Conservation (phyloP, 2,113 vertebrate species). For the Irena cyanogastra region DNA sequence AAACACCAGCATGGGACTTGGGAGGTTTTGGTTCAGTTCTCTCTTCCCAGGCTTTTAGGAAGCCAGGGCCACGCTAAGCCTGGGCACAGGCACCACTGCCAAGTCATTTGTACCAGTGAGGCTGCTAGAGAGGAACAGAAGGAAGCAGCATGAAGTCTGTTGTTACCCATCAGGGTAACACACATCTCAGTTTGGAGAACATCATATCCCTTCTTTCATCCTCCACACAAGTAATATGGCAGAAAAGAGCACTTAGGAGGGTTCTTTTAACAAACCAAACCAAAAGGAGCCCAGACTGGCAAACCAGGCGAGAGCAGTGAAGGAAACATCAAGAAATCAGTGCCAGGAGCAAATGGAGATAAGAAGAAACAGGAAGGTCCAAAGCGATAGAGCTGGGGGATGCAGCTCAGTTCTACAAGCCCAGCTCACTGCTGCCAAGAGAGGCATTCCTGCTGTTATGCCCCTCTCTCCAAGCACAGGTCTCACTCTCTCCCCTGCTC, state of each 20-base stretch:
- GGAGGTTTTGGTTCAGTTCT: neutral
- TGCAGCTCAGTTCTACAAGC: neutral
- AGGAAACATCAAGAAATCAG: neutral
- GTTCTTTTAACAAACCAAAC: neutral
- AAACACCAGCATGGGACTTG: neutral
- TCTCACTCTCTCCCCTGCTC: neutral
- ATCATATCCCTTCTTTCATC: neutral
- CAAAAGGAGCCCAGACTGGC: neutral
- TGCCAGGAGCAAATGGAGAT: neutral
- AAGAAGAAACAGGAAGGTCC: neutral
- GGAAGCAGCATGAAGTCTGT: neutral
- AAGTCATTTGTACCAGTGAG: neutral
- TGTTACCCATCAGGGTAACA: neutral
- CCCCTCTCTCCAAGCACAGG: neutral
- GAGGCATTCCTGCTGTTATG: neutral
- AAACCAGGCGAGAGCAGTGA: neutral
- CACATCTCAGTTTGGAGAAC: neutral
- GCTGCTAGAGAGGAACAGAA: neutral
- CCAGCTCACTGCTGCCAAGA: neutral
- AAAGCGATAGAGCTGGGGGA: neutral
- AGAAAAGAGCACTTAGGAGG: neutral
- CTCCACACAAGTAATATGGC: accelerated
- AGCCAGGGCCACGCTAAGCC: neutral
- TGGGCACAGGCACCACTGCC: neutral
- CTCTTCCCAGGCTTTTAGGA: neutral